phyloP scores from a whole-genome alignment of 2,797 vertebrate genomes.

The Balearica regulorum region DNA sequence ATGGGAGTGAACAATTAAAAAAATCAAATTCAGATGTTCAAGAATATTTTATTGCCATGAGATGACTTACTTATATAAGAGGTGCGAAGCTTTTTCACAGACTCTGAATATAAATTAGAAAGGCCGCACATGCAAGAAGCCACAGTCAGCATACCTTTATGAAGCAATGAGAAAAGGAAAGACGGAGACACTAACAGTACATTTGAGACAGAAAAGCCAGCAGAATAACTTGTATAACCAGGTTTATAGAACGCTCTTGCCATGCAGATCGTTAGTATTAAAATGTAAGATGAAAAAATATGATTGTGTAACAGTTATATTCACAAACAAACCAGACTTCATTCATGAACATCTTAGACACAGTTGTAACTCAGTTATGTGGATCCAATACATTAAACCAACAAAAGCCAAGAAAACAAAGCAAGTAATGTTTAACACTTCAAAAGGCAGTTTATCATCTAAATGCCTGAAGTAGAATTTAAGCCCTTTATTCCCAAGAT shows the following conservation, averaged over 20 bases:
- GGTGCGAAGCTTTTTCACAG: slow-evolving; percentile 90
- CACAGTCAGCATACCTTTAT: slow-evolving; percentile 85
- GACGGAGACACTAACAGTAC: slow-evolving; percentile 76
- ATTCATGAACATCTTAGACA: neutral
- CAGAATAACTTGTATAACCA: slow-evolving; percentile 17
- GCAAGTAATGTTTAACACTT: neutral
- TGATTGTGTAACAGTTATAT: neutral
- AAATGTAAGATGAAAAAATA: neutral
- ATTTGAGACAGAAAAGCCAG: slow-evolving; percentile 70
- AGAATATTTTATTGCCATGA: slow-evolving; percentile 55
- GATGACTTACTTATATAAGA: slow-evolving; percentile 91
- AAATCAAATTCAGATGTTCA: slow-evolving; percentile 17
- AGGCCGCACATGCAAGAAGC: slow-evolving; percentile 92
- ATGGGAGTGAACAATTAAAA: neutral
- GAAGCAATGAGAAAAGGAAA: slow-evolving; percentile 80
- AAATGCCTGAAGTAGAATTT: neutral
- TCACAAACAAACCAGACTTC: neutral
- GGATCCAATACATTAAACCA: neutral
- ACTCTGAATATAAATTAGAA: slow-evolving; percentile 91
- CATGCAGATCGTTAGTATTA: slow-evolving; percentile 17
- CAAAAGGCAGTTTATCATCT: neutral
- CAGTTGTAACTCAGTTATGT: neutral
- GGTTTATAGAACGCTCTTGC: slow-evolving; percentile 32
- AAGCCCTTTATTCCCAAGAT: neutral
- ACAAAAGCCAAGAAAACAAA: neutral